phyloP scores from a whole-genome alignment of 23 tunicate genomes.

The Phallusia fumigata region DNA sequence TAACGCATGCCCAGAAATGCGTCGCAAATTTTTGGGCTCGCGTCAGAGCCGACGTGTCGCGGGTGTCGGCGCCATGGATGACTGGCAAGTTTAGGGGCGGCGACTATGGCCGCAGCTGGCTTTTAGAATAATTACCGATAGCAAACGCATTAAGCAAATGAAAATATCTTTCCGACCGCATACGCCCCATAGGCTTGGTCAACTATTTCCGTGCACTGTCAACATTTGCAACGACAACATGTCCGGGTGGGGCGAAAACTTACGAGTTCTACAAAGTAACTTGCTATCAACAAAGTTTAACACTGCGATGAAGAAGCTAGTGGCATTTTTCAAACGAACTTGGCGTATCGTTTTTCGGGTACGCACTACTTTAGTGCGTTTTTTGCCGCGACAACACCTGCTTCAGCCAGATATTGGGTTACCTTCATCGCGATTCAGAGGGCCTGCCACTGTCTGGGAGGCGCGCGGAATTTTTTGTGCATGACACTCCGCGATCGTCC shows the following conservation, averaged over 20 bases:
- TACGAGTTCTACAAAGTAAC: neutral
- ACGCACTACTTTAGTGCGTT: neutral
- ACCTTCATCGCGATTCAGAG: neutral
- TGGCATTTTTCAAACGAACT: neutral
- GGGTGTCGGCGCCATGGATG: conserved; percentile 9
- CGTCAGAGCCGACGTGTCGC: neutral
- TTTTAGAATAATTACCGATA: conserved; percentile 4
- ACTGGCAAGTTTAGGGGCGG: conserved; percentile 7
- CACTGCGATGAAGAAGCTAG: neutral
- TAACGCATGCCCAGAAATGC: neutral
- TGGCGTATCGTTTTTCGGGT: neutral
- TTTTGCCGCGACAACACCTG: conserved; percentile 1
- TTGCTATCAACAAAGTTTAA: neutral
- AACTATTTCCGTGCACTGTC: neutral
- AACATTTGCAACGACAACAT: neutral
- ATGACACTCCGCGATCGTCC: neutral
- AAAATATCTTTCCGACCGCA: neutral
- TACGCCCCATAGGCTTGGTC: conserved; percentile 9
- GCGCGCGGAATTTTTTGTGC: neutral
- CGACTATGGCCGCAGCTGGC: neutral
- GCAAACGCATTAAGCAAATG: conserved; percentile 5
- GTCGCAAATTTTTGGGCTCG: neutral
- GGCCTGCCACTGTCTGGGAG: neutral
- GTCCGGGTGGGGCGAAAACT: neutral
- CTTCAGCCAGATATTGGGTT: neutral